Evolutionary conservation across 2,888 invertebrate genomes (phyloP), one percentile per base, ranked within the genome.

Genomic region (Sussaba pulchella): DNA sequence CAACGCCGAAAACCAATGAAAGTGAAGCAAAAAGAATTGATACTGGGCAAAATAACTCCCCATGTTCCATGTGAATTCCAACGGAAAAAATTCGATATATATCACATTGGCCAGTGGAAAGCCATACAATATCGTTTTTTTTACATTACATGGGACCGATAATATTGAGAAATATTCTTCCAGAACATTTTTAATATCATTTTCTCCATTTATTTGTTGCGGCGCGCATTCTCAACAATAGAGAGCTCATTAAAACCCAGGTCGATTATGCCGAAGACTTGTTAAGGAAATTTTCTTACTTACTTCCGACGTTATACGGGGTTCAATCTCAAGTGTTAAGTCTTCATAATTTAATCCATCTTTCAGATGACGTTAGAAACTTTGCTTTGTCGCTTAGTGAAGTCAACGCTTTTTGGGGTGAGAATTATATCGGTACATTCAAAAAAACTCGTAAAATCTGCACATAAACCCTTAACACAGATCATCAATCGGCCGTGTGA

Each of bases 61-160:
- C 61, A 82, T 70, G 75, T 87, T 9, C 80, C 85, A 19, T 47
- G 52, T 12, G 84, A 86, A 73, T 85, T 86, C 73, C 84, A 86
- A 61, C 43, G 83, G 36, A 85, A 85, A 67, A 73, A 24, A 21
- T 82, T 83, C 24, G 75, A 84, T 71, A 17, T 84, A 10, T 41
- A 79, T 12, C 47, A 69, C 2, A 47, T 82, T 59, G 31, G 63
- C 1, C 43, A 81, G 26, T 87, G 85, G 85, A 87, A 86, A 78
- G 84, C 85, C 10, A 85, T 86, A 3, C 85, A 85, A 54, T 85
- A 74, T 26, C 61, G 83, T 19, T 84, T 86, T 71, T 73, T 86
- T 61, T 85, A 8, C 70, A 76, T 19, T 85, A 86, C 12, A 21
- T 63, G 47, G 79, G 74, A 9, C 41, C 70, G 4, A 52, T 82